These are phyloP conservation scores for Psilopogon haemacephalus DNA, from an alignment of 2,113 vertebrate species.

Conservation along the genomic window DNA sequence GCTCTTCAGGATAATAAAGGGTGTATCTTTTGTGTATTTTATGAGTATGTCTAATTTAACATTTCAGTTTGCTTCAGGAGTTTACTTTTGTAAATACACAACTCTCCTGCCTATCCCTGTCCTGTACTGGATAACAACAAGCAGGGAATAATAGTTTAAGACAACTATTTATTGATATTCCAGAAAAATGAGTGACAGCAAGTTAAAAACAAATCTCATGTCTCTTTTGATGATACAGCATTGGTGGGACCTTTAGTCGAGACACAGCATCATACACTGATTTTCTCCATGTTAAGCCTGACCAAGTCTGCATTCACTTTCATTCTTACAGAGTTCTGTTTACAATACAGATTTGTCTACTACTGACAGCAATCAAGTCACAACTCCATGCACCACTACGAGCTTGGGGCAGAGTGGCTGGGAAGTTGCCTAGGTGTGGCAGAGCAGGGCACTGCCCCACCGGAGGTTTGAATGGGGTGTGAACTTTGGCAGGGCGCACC, in stretches of 20 bases:
- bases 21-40: not conserved
- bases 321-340: not conserved
- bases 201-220: not conserved
- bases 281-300: not conserved
- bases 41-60: not conserved
- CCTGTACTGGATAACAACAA: not conserved
- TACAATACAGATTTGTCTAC: not conserved
- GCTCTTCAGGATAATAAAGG: not conserved
- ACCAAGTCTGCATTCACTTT: not conserved
- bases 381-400: no score
- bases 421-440: no score
- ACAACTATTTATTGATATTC: not conserved
- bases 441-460: no score
- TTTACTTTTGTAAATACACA: not conserved
- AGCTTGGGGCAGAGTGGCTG: no score
- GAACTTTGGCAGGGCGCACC: no score
- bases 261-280: not conserved
- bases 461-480: no score
- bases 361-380: not conserved
- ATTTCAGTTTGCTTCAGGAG: not conserved
- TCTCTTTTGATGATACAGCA: not conserved
- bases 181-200: not conserved
- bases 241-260: not conserved
- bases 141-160: not conserved
- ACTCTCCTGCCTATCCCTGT: not conserved